Percentiles rank a stretch among this genome's conserved stretches.
phyloP scores from a whole-genome alignment of 1,140 invertebrate species.

The Bombus picipes region DNA sequence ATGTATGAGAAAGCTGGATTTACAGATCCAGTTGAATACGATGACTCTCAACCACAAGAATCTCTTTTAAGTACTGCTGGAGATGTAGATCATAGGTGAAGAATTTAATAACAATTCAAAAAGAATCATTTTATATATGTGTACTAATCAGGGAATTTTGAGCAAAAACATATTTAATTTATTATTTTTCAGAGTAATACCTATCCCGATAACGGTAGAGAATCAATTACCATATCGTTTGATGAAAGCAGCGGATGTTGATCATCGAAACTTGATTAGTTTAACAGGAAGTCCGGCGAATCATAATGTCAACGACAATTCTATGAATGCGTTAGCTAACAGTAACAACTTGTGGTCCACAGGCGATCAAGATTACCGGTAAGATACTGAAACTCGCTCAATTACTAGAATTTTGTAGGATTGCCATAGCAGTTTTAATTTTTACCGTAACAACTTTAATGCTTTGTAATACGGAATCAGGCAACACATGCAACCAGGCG shows the following conservation, averaged over 20 bases:
- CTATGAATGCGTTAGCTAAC: conserved; percentile 54
- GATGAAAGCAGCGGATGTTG: conserved; percentile 86
- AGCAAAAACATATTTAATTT: not conserved
- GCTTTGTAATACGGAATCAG: conserved; percentile 61
- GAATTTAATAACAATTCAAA: conserved; percentile 6
- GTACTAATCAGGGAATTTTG: not conserved
- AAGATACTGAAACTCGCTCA: conserved; percentile 15
- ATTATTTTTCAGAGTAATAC: conserved; percentile 72
- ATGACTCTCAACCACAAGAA: conserved; percentile 81
- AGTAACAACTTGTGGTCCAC: conserved; percentile 76
- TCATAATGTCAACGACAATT: conserved; percentile 71
- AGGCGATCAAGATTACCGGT: conserved; percentile 81
- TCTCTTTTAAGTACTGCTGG: conserved; percentile 79
- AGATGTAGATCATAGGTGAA: conserved; percentile 85
- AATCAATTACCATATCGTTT: conserved; percentile 77
- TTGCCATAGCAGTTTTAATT: not conserved
- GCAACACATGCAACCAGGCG: conserved; percentile 81
- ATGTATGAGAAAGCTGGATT: conserved; percentile 85
- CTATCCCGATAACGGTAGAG: conserved; percentile 76
- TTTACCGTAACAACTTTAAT: conserved; percentile 6
- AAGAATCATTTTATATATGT: not conserved
- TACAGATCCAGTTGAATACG: conserved; percentile 84
- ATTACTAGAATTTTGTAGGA: not conserved
- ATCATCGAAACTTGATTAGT: conserved; percentile 92
- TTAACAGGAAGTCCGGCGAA: conserved; percentile 88